Evolutionary conservation across 2,888 invertebrate genomes (phyloP), one percentile per base, ranked within the genome.

Genomic region (Drosophila prostipennis): DNA sequence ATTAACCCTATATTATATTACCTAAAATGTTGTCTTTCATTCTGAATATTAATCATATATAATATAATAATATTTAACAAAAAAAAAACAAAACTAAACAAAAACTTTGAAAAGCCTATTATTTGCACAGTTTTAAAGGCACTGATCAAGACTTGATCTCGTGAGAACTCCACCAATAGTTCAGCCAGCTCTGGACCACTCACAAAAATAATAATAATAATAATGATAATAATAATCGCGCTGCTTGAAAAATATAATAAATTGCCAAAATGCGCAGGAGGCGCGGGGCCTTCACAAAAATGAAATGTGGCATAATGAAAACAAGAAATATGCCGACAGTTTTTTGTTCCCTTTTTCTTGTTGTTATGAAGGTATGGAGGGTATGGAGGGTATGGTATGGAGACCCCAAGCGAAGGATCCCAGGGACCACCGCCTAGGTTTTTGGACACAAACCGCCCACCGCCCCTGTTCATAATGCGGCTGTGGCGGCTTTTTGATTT

Each of bases 401-500:
- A 52, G 53, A 54, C 37, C 59, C 54, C 19, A 54, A 54, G 23
- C 43, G 23, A 39, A 46, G 51, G 64, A 45, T 45, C 45, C 37
- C 43, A 49, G 49, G 56, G 79, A 80, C 80, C 80, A 83, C 76
- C 81, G 78, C 72, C 79, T 81, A 81, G 81, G 68, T 74, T 80
- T 79, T 78, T 37, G 16, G 39, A 23, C 37, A 43, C 42, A 26
- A n/a, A 5, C n/a, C 29, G 8, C 49, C 36, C 11, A 2, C 26
- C 36, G 45, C 19, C 42, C 40, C 45, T 69, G 55, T 49, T 52
- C 64, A 26, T 39, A 49, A 37, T 37, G 55, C 64, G 65, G 63
- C 56, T 37, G 61, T 76, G 79, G 82, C 79, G 82, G 84, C 77
- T 77, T 77, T 67, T 76, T 81, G 84, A 84, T 81, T 81, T 81